These are phyloP conservation scores for Silurus asotus DNA, from an alignment of 2,113 vertebrate species.

Conservation along the genomic window DNA sequence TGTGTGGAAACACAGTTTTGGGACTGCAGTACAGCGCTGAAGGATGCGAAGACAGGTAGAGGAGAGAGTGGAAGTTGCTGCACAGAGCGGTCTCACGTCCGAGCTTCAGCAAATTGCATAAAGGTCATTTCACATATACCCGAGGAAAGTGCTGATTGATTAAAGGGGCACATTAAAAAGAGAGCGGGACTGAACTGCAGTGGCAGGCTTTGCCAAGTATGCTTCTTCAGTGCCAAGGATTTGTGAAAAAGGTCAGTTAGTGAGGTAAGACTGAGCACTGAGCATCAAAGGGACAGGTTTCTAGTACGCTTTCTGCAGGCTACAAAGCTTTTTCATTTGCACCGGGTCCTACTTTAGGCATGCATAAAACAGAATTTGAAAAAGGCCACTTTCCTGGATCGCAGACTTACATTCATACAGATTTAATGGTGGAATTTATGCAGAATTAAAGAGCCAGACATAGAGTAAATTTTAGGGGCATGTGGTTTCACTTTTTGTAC, in stretches of 20 bases:
- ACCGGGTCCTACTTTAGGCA: background rate
- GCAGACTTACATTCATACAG: background rate
- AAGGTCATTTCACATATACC: slow-evolving; percentile 64
- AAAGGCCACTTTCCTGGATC: background rate
- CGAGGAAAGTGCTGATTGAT: slow-evolving; percentile 69
- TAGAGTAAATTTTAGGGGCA: slow-evolving; percentile 67
- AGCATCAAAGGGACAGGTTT: slow-evolving; percentile 13
- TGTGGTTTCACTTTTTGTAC: slow-evolving; percentile 63
- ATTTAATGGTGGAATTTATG: slow-evolving; percentile 61
- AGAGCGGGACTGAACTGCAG: slow-evolving; percentile 59
- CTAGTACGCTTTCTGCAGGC: background rate
- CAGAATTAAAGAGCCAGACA: slow-evolving; percentile 65
- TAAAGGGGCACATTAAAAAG: slow-evolving; percentile 66
- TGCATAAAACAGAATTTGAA: slow-evolving; percentile 17
- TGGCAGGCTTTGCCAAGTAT: slow-evolving; percentile 49
- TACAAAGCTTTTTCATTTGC: background rate
- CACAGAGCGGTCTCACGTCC: background rate
- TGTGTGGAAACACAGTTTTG: background rate
- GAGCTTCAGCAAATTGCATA: slow-evolving; percentile 48
- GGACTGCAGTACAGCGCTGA: background rate
- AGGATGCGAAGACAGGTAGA: background rate
- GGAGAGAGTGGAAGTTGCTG: background rate
- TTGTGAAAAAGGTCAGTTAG: slow-evolving; percentile 40
- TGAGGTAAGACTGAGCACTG: background rate
- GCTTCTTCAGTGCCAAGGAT: slow-evolving; percentile 36